Base-by-base conservation (phyloP, 2,113 vertebrate species). In the Hemibates koningsi region DNA sequence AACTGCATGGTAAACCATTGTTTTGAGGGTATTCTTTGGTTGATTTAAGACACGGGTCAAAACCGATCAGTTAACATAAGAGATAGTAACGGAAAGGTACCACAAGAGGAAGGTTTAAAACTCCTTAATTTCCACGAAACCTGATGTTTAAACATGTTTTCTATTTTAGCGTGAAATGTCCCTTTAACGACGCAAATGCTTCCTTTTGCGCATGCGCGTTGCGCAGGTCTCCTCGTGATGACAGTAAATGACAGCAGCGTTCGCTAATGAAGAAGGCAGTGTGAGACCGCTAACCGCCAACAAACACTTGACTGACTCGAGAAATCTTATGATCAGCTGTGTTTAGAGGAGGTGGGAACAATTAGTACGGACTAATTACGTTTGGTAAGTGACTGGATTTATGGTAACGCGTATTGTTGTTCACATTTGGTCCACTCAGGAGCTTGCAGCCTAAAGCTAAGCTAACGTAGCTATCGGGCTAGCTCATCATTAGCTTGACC, bases 181-280 rank as follows among this genome's bases (percentile, higher is more conserved):
- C 87, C 88, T 92, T 91, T 87, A 90, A 89, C n/a, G 34, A 53
- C n/a, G 8, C 12, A 38, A 45, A 6, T 0, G 21, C 29, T 29
- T 24, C 43, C 50, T 3, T 17, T 53, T 84, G 92, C 95, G 94
- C 96, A 94, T 94, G 95, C 95, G 92, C 1, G 17, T 4, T 68
- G 86, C 82, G 90, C 87, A 83, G 10, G 92, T 93, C 95, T 92
- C 92, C 94, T 93, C 93, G 94, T 95, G 93, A 95, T 95, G 95
- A 95, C 96, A 96, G 94, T 91, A 52, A 92, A 94, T 96, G 96
- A 96, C 96, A 96, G 93, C 87, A 80, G 68, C 83, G 91, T 90
- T 86, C 91, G 90, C 83, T 91, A 78, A 91, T 91, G 93, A 91
- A 89, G 88, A 73, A 93, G 76, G 86, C 90, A 86, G 86, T 76